These are phyloP conservation scores for Catharus bicknelli DNA, from an alignment of 2,113 vertebrate species.

Conservation along the genomic window DNA sequence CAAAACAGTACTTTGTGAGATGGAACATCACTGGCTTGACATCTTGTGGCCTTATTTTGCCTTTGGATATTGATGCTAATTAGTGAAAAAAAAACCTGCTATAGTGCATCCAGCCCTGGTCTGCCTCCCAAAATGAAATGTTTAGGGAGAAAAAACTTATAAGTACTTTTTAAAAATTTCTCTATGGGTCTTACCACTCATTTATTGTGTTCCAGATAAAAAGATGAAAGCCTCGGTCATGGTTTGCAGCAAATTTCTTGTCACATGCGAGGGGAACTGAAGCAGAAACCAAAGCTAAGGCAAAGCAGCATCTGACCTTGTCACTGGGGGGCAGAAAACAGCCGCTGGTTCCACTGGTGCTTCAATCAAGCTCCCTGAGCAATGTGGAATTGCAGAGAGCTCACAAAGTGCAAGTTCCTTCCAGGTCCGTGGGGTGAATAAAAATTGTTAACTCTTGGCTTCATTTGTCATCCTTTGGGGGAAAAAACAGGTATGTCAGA, in stretches of 20 bases:
- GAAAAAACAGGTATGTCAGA: neutral
- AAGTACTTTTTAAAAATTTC: neutral
- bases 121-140: neutral
- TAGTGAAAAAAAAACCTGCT: neutral
- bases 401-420: constrained; percentile 21
- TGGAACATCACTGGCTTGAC: neutral
- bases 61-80: neutral
- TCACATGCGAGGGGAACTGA: neutral
- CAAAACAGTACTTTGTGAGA: neutral
- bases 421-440: constrained; percentile 39
- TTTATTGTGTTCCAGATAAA: constrained; percentile 43
- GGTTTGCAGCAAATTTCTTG: neutral
- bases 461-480: constrained; percentile 55
- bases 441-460: constrained; percentile 46
- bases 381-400: neutral
- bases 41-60: constrained; percentile 3
- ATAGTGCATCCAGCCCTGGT: neutral
- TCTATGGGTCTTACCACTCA: neutral
- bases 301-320: constrained; percentile 19
- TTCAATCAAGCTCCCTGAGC: constrained; percentile 18
- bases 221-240: neutral
- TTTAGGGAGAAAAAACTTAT: neutral
- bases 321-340: constrained; percentile 32
- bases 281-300: constrained; percentile 16
- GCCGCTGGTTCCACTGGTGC: constrained; percentile 11